Base-by-base conservation (phyloP, 64 coral and sea anemone genomes). In the Trachythela sp. region DNA sequence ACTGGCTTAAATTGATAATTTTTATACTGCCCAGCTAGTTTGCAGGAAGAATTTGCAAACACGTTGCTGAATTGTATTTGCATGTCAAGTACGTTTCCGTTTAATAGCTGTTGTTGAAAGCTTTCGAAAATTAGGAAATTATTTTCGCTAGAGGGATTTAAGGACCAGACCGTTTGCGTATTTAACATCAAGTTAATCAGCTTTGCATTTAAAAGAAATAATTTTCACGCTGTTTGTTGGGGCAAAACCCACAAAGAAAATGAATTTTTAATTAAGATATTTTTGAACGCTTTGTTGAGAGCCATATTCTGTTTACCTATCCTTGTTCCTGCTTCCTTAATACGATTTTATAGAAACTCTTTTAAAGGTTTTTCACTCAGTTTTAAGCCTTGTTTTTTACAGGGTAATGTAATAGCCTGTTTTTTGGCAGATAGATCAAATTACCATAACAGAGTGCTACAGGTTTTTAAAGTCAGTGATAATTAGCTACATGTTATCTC, bases 141-240 rank as follows among this genome's bases (percentile, higher is more conserved):
- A n/a, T n/a, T 64, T 64, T 27, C 56, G 4, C 11, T 45, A 64
- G 22, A 27, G 20, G 56, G 56, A 18, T 64, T 64, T 22, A 2
- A 64, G 13, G 20, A 26, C 56, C 42, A 11, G 11, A 11, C 42
- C 42, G 42, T n/a, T n/a, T n/a, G 49, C 49, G 49, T 64, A 64
- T 64, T 64, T 64, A 64, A 64, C 20, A 18, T n/a, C 26, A 5
- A 52, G 56, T n/a, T 64, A 64, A 64, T 64, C 56, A n/a, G 56
- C 56, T 64, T 64, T 64, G 56, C 56, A 64, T 64, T 64, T 64
- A 64, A 27, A 64, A 64, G 56, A 64, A 64, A 64, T n/a, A 64
- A 20, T 64, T 64, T 64, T 6, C 56, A 9, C 56, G 56, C 56
- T 64, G 56, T 64, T 64, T n/a, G 56, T 64, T 18, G 56, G 56